These are phyloP conservation scores for Amblyraja radiata DNA, from an alignment of 2,797 vertebrate species.

Conservation along the genomic window DNA sequence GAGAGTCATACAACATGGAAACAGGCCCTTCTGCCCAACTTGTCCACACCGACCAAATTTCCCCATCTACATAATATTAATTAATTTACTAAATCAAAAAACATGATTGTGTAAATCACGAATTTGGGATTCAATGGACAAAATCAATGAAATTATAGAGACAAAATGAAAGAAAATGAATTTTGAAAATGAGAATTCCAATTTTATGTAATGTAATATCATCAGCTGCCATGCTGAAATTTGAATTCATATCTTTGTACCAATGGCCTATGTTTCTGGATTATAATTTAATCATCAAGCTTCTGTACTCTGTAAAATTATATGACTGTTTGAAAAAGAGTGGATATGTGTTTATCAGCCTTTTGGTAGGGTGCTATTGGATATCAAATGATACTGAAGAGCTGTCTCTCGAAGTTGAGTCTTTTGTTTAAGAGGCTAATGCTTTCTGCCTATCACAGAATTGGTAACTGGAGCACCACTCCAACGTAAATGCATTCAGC, in stretches of 20 bases:
- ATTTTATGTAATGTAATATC: no score
- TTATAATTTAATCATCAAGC: no score
- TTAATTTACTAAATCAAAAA: background rate
- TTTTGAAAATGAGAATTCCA: no score
- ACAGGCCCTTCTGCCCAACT: no score
- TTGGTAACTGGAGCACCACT: background rate
- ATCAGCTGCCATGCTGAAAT: no score
- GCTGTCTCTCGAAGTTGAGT: background rate
- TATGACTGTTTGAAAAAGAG: background rate
- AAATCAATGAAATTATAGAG: background rate
- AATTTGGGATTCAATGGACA: background rate
- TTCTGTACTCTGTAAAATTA: no score
- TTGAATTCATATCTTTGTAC: no score
- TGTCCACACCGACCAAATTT: no score
- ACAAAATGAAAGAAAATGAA: background rate
- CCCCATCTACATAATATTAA: background rate
- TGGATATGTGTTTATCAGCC: background rate
- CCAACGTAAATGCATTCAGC: background rate
- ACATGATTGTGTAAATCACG: background rate
- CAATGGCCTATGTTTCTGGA: no score
- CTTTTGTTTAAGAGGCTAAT: background rate
- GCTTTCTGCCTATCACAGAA: background rate
- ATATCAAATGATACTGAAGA: background rate
- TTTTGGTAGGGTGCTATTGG: background rate
- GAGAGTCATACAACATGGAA: no score